These are phyloP conservation scores for Crypturellus tataupa DNA, from an alignment of 2,797 vertebrate species.

Conservation along the genomic window DNA sequence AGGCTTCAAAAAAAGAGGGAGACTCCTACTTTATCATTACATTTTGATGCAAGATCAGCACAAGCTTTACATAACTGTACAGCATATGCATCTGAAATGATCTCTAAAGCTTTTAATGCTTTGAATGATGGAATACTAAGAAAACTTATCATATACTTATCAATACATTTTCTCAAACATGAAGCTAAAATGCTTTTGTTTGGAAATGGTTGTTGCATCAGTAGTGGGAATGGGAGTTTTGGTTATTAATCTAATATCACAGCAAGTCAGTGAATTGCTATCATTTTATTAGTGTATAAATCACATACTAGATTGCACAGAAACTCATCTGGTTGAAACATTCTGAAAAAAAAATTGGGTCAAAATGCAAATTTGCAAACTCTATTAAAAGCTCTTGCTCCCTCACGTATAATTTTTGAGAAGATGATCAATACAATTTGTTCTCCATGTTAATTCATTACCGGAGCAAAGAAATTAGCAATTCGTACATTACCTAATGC, in stretches of 20 bases:
- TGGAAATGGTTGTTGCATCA: neutral
- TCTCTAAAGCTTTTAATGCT: neutral
- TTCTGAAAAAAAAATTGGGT: constrained; percentile 7
- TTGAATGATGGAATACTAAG: neutral
- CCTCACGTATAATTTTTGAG: neutral
- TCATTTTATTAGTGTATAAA: neutral
- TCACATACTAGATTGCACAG: neutral
- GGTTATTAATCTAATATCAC: neutral
- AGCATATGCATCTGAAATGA: neutral
- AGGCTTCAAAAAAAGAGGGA: neutral
- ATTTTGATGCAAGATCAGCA: neutral
- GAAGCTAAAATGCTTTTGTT: neutral
- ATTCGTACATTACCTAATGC: constrained; percentile 91
- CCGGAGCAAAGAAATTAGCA: neutral
- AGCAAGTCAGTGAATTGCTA: neutral
- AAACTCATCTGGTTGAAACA: neutral
- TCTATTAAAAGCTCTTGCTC: neutral
- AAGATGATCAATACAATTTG: neutral
- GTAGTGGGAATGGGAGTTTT: neutral
- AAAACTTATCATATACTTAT: neutral
- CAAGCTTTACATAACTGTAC: neutral
- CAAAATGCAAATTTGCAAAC: neutral
- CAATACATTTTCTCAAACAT: neutral
- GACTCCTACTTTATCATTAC: neutral
- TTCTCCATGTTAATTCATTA: neutral